Base-by-base conservation (phyloP, 2,113 vertebrate species). In the Labrus mixtus region DNA sequence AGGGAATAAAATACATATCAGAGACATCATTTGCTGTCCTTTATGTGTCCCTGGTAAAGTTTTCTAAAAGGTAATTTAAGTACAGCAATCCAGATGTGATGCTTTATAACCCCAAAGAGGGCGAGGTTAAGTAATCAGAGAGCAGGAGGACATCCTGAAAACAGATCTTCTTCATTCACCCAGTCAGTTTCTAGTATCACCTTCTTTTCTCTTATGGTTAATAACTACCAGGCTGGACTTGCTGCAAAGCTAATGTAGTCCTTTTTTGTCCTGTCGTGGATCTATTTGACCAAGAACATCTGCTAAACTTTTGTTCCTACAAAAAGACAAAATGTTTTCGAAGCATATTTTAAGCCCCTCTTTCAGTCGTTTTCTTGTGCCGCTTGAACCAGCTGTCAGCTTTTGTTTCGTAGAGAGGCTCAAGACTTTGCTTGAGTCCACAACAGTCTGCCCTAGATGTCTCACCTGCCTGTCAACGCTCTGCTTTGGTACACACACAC, bases 401-500 rank as follows among this genome's bases (percentile, higher is more conserved):
- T 76, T 76, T 84, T 83, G 84, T 86, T 86, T 78, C 81, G 54
- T 78, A 81, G 57, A 50, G 55, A 74, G 41, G 83, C 79, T 66
- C 71, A 79, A 87, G 81, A 78, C 65, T 33, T 69, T 66, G 73
- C 67, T 83, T 79, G 76, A 83, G 74, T 91, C 82, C 48, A 12
- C 79, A 33, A 3, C 71, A 80, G 83, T 77, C 75, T 25, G 64
- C 62, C 75, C 77, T 62, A 55, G 82, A 91, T 81, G 82, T 91
- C 88, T 91, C 91, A 91, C 89, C 90, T 93, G 87, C 51, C 46
- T 74, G 91, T 89, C 78, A 85, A 23, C 29, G 23, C 71, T 63
- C 57, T 10, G 17, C 58, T 53, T 20, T 20, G 19, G 46, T 20
- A 36, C 60, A 25, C 37, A 50, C 70, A 63, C 57, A 29, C 37